These are phyloP conservation scores for Colletes gigas DNA, from an alignment of 1,140 invertebrate genomes.

Conservation along the genomic window DNA sequence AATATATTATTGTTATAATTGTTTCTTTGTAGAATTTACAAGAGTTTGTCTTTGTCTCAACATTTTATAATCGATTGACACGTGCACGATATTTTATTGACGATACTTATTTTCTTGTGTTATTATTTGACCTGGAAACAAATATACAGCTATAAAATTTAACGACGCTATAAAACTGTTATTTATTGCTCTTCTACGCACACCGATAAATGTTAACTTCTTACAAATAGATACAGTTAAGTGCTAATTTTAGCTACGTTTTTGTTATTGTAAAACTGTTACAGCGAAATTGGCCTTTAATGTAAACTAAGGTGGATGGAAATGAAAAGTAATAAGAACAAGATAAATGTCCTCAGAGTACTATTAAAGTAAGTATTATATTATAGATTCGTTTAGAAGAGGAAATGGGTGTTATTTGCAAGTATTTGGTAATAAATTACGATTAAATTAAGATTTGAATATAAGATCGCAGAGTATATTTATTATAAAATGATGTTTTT, in stretches of 20 bases:
- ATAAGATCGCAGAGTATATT: no score
- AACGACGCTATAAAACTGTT: not conserved
- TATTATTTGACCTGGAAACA: not conserved
- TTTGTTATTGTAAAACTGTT: not conserved
- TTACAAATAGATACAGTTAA: not conserved
- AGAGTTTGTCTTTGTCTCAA: not conserved
- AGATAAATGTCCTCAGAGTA: not conserved
- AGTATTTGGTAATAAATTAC: no score
- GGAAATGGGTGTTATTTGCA: no score
- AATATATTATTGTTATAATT: not conserved
- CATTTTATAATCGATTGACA: not conserved
- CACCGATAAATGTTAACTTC: not conserved
- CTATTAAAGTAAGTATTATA: not conserved
- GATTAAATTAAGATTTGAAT: no score
- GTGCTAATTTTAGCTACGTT: not conserved
- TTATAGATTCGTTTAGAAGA: no score
- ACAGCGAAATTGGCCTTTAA: not conserved
- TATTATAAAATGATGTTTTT: no score
- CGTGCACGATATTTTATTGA: not conserved
- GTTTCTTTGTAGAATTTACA: not conserved
- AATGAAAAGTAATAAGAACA: not conserved
- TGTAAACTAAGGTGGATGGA: not conserved
- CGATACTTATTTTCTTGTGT: not conserved
- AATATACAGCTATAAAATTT: not conserved
- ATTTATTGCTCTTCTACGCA: not conserved